Evolutionary conservation across 2,888 invertebrate genomes (phyloP), one percentile per base, ranked within the genome.

Genomic region (Melikaiella ostensackeni): DNA sequence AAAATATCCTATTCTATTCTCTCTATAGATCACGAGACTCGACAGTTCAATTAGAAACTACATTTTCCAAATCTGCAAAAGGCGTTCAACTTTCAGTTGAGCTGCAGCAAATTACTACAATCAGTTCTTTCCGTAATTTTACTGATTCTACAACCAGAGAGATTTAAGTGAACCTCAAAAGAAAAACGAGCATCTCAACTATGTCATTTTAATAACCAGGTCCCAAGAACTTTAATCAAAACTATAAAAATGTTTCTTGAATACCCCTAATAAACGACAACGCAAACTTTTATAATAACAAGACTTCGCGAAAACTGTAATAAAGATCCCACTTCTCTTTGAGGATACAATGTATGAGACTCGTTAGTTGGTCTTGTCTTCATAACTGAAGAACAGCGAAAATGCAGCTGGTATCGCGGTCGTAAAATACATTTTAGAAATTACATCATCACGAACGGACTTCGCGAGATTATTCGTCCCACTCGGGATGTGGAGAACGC

Each of bases 341-440:
- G 50, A 50, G 5, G 9, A 63, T 63, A 66, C 70, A 70, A 70
- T 70, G 50, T 70, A 70, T 50, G n/a, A 50, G 70, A 70, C 70
- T 70, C 50, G 70, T 70, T 70, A 70, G 70, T 33, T 50, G 30
- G 50, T 30, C 21, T 11, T 33, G 70, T 66, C 27, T 46, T 16
- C 46, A 46, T 70, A 70, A 70, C 50, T 70, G 70, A 70, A 70
- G 30, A 50, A 50, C 30, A 70, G n/a, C 70, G 30, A 33, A 70
- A 70, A 70, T 70, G 30, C 13, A 70, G 70, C n/a, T 70, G 70
- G 50, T 66, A 70, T 70, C 70, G 30, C 30, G 70, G 46, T 70
- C 70, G 50, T 70, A 70, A 70, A 70, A 70, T 70, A 70, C 70
- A 70, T 70, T 70, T 70, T 70, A 50, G 30, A 70, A 70, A 70